Percentiles rank a stretch among this genome's conserved stretches.
phyloP scores from a whole-genome alignment of 2,113 vertebrate genomes.

The Speoplatyrhinus poulsoni region DNA sequence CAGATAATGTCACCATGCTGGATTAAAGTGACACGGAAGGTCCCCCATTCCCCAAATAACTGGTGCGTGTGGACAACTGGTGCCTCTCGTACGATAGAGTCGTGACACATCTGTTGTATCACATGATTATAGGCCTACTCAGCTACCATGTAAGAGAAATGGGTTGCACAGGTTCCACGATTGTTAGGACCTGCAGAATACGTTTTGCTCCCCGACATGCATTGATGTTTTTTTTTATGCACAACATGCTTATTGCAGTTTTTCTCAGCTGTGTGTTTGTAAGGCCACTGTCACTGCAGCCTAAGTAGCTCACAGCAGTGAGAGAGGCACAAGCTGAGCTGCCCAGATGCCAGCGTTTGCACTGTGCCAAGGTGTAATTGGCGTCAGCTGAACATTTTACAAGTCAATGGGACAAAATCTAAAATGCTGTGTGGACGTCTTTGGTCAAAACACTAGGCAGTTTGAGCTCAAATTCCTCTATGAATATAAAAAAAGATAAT shows the following conservation, averaged over 20 bases:
- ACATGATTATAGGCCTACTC: neutral
- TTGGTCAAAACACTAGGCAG: neutral
- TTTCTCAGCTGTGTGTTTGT: conserved; percentile 5
- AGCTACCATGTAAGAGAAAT: too few relatives aligned
- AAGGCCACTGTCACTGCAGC: conserved; percentile 19
- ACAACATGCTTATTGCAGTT: neutral
- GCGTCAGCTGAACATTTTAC: conserved; percentile 15
- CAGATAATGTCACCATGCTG: conserved; percentile 42
- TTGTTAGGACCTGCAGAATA: too few relatives aligned
- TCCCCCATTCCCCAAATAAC: conserved; percentile 7
- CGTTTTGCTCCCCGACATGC: too few relatives aligned
- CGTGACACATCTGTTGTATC: conserved; percentile 2
- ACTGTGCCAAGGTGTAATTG: conserved; percentile 16
- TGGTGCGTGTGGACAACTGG: conserved; percentile 24
- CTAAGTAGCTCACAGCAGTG: conserved; percentile 31
- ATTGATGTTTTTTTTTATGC: neutral
- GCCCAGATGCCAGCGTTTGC: conserved; percentile 14
- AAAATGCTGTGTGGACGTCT: conserved; percentile 3
- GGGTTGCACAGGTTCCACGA: too few relatives aligned
- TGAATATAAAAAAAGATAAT: too few relatives aligned
- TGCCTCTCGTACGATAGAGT: neutral
- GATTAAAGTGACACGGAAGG: conserved; percentile 1
- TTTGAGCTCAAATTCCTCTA: too few relatives aligned
- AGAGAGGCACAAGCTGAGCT: conserved; percentile 8
- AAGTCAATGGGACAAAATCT: conserved; percentile 8